Evolutionary conservation across 2,888 invertebrate species (phyloP), one percentile per base, ranked within the genome.

Genomic region (Ceramica pisi): DNA sequence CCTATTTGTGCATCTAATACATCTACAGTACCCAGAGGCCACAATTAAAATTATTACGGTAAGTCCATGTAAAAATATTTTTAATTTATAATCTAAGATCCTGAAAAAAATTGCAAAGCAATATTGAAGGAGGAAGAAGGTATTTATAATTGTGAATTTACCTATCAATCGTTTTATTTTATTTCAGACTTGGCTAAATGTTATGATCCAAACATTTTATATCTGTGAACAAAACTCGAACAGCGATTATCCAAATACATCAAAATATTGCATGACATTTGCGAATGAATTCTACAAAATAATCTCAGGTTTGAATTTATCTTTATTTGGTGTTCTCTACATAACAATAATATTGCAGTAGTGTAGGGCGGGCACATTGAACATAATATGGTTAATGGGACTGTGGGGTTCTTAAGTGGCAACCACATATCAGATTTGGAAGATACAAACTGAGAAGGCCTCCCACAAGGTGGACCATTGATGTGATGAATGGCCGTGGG

Each of bases 131-230:
- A n/a, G n/a, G n/a, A n/a, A n/a, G n/a, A n/a, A n/a, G 23, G 6
- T 53, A 26, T 23, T 53, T 19, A 1, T 12, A 35, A 57, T 57
- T 21, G 23, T 59, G 1, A 23, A 19, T 46, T 7, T 38, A 56
- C 31, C 16, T 8, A 1, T n/a, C 1, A 8, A 1, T 3, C 0
- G 2, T 31, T 16, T 23, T 44, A 10, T 41, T 56, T 21, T 35
- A 21, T 74, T 90, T 75, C 92, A 96, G 95, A 85, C 83, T 23
- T 95, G 94, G 95, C 80, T 96, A 10, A 95, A 95, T 80, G 81
- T 90, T 38, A 89, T 94, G 61, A 86, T 94, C 35, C 93, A 95
- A 82, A 92, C 91, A 61, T 92, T 93, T 83, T 95, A 95, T 71
- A 87, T 92, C 12, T 93, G 91, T 80, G 94, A 94, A 78, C 88